Evolutionary conservation across 2,888 invertebrate species (phyloP), one percentile per base, ranked within the genome.

Genomic region (Barypeithes pellucidus): DNA sequence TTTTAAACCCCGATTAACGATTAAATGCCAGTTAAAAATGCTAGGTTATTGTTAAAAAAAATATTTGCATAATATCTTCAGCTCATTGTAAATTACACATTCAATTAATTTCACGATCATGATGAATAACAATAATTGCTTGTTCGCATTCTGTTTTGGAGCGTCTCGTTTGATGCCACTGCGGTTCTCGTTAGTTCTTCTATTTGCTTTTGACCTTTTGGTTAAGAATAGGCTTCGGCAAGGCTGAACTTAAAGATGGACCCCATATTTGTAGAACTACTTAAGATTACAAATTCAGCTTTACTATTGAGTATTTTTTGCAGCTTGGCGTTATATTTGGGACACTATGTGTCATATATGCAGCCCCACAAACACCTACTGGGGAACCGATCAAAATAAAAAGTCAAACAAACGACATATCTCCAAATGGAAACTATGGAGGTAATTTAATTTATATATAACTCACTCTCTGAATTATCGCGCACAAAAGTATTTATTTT

Each of bases 361-460:
- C 62, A n/a, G 84, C 84, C 41, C 91, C 92, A 20, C 92, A 91
- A 81, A 88, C 88, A 74, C 84, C 86, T 33, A 81, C 85, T 29
- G 89, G 89, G 29, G 89, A 90, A 80, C 89, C 89, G 60, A 88
- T 90, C 61, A 90, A 90, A 72, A 93, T 93, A 75, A 84, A 93
- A 74, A 91, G 90, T 79, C 92, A 93, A 84, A 91, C 91, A 73
- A 92, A 91, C 74, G 92, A 92, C 80, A 90, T 91, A 78, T 90
- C 91, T 80, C 90, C 91, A 1, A 93, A 93, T 84, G 93, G 93
- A 73, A 90, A 91, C 43, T 93, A 93, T 93, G 90, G 88, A 91
- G 90, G 93, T 92, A 86, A 86, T 33, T 54, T 36, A 7, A 43
- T 16, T 8, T 16, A 3, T 43, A 2, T 43, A 3, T 5, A 2